Base-by-base conservation (phyloP, 2,797 vertebrate genomes). In the Takifugu rubripes region DNA sequence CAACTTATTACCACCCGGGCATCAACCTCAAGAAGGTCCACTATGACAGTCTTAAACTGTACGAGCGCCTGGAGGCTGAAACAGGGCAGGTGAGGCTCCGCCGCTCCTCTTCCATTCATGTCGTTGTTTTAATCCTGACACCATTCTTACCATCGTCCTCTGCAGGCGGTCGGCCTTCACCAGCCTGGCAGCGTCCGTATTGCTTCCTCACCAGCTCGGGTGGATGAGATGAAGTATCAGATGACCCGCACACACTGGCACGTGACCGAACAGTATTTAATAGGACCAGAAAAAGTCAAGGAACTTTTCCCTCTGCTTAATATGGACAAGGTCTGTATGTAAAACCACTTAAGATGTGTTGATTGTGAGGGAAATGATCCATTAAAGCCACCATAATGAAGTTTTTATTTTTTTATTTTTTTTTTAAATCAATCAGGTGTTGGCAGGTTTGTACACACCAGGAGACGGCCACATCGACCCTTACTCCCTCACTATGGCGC, bases 21-120 rank as follows among this genome's bases (percentile, higher is more conserved):
- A 98, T 99, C 88, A 99, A 99, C 77, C 65, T 99, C 45, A 99
- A 99, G 91, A 96, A 94, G 86, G 92, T 99, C 72, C 97, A 99
- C 85, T 93, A 90, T 68, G 89, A 98, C 79, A 99, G 97, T 70
- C 94, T 97, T 55, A 98, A 97, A 56, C 88, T 99, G 6, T 99
- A 96, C 47, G 95, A 97, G 89, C 89, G 64, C 7, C 82, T 99
- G 67, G 96, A 99, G 88, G 92, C 93, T 58, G 95, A 98, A 77
- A 99, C 97, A 0, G 96, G 96, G 49, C 97, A 99, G 95, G 97
- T 98, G 87, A 76, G 44, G 5, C 3, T 9, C 33, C 33, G 6
- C 11, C 33, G 31, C 33, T 33, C 8, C 33, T 33, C 33, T 12
- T 11, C 6, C 33, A 33, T 8, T 49, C 10, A 40, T 1, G n/a